Base-by-base conservation (phyloP, 2,797 vertebrate genomes). In the Allobates femoralis region DNA sequence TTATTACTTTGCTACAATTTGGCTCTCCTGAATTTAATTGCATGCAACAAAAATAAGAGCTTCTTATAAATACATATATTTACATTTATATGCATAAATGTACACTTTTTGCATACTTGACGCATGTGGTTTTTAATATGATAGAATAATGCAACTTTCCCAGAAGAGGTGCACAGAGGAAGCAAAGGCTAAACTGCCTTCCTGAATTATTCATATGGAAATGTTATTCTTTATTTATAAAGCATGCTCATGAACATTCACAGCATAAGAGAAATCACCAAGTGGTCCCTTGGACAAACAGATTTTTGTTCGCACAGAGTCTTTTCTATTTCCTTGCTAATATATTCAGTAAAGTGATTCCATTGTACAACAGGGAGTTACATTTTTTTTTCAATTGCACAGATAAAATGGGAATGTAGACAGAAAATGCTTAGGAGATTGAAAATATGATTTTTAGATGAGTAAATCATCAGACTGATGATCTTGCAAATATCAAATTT, bases 171-270 rank as follows among this genome's bases (percentile, higher is more conserved):
- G 41, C 53, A 83, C 23, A 30, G 58, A 77, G 80, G 83, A 88
- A 84, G 50, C 71, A 79, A 85, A 88, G 83, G 83, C 78, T 88
- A 85, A 81, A 85, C 86, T 77, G 81, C 37, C 26, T 69, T 81
- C 21, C 75, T 88, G 86, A 88, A 88, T 85, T 81, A 88, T 88
- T 88, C 71, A 88, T 88, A 77, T 76, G 67, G 64, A 85, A 53
- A 32, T 21, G 69, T 32, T 86, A 81, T 88, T 88, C 60, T 81
- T 85, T 88, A 88, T 88, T 88, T 88, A 85, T 88, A 83, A 88
- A 88, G 58, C 60, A 81, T 50, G 76, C 69, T 81, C 62, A 85
- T 88, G 81, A 88, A 81, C 83, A 88, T 88, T 81, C 69, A 69
- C 32, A 46, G 50, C 77, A 85, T 76, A 85, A 74, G 28, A 84